Evolutionary conservation across 53 echinoderm and acorn worm genomes (phyloP), one percentile per base, ranked within the genome.

Genomic region (Crossaster papposus): DNA sequence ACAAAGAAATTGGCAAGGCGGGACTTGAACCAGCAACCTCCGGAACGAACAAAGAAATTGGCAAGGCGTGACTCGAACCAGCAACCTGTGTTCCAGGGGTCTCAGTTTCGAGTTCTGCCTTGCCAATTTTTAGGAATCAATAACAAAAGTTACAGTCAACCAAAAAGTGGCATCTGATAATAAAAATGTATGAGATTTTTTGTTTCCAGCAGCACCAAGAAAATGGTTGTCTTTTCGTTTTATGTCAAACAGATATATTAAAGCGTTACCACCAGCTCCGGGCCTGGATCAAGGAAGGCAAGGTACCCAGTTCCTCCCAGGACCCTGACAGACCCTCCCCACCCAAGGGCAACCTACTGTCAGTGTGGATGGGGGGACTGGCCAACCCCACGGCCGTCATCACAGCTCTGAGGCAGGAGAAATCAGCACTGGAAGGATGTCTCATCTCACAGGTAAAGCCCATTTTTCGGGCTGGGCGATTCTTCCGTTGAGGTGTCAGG

Each of bases 311-410:
- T 76, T 94, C 94, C 15, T 82, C 93, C 55, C 89, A 91, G 14
- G 92, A 94, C 33, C 90, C 88, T 13, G 36, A 76, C 36, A 24
- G 85, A 14, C 63, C 53, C 14, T 63, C 78, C 38, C 91, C 91
- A 34, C 95, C 97, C n/a, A 81, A 91, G 70, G 97, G 97, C 7
- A 88, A 90, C 65, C 91, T 97, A 22, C 30, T 93, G 81, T 94
- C 97, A 24, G 91, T 97, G 50, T 95, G 97, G 97, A 88, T 97
- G 90, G 97, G 95, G 23, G 97, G 97, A 18, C 81, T 95, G 79
- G 97, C 92, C 68, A 97, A 97, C 70, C 97, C 97, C 15, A 90
- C 82, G 28, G 92, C 97, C 44, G 88, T 95, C 89, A 94, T 97
- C 73, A 95, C 97, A 1, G 95, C 95, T 6, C 81, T 97, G 0